Evolutionary conservation across 2,888 invertebrate species (phyloP), one percentile per base, ranked within the genome.

Genomic region (Lathronympha strigana): DNA sequence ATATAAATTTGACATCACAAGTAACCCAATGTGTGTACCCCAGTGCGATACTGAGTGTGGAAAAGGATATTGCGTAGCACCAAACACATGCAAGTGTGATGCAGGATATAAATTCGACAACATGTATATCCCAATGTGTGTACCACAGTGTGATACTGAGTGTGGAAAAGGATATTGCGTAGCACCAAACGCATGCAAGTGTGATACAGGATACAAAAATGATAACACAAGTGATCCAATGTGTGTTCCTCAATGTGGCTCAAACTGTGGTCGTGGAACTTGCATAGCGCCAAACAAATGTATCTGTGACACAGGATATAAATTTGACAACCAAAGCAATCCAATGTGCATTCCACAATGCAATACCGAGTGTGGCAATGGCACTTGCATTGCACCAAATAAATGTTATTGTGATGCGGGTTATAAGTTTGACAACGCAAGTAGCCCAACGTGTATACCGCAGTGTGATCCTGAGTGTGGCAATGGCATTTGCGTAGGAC

Each of bases 401-500:
- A 74, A 77, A 2, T 83, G 84, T 67, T 51, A 72, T 38, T 53
- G 53, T 15, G 23, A 36, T 9, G 23, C 6, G 15, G 53, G 53
- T 23, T 53, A 38, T 23, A 15, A n/a, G 23, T 36, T 53, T 53
- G 36, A 38, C 6, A 38, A n/a, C 8, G 4, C 8, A 1, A 21
- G 6, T 9, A 36, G n/a, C n/a, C 62, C 62, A 8, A 63, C 15
- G 9, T 93, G 92, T 67, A 77, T 80, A 51, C 92, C 93, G 0
- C 70, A 85, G 21, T 92, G 93, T 62, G 11, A 62, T 6, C 76
- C 79, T 8, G 80, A 81, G 45, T 93, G 92, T 58, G 75, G 78
- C 6, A 90, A 93, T 71, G 93, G 90, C 13, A 71, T 67, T 11
- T 93, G 93, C 72, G 78, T 84, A 0, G 85, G 83, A 0, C 92